Evolutionary conservation across 35 echinoderm and acorn worm genomes (phyloP), one percentile per base, ranked within the genome.

Genomic region (Stichopus chloronotus): DNA sequence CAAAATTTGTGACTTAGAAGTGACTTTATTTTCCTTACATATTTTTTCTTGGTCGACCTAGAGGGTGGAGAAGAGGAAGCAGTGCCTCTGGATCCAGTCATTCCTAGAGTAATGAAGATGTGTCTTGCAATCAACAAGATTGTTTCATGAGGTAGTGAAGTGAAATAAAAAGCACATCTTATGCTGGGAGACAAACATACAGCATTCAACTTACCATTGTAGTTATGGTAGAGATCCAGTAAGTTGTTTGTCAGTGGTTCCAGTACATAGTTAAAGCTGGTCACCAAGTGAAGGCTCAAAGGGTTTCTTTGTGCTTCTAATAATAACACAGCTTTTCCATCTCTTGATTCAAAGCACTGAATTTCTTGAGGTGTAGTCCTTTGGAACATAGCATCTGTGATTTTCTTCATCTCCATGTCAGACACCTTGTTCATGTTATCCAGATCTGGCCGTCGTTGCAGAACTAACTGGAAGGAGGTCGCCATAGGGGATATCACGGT

Each of bases 311-410:
- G 88, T 30, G 93, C 93, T 84, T 94, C 93, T 17, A 94, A 56
- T 84, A 94, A 72, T 19, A 94, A 60, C 22, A 79, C 79, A 21
- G 93, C 93, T 91, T 94, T 94, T 9, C 93, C 93, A 25, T 85
- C 79, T 19, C 58, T 72, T 25, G 93, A 94, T 54, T 94, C 87
- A 85, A 94, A 94, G 53, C 93, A 94, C 76, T 94, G 88, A 55
- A 80, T 91, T 30, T 93, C 63, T 78, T 76, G 81, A 9, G 92
- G 84, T 53, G 60, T 72, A 69, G 82, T 93, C 57, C 84, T 74
- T 57, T 91, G 88, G 17, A 91, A 69, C 88, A 77, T 78, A 13
- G 12, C 72, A 52, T 52, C 68, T 20, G 72, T 53, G 54, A 77
- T 91, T 69, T 91, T 57, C 53, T 77, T 77, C 53, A 91, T 23